These are phyloP conservation scores for Portevinia maculata DNA, from an alignment of 2,888 invertebrate species.

Conservation along the genomic window DNA sequence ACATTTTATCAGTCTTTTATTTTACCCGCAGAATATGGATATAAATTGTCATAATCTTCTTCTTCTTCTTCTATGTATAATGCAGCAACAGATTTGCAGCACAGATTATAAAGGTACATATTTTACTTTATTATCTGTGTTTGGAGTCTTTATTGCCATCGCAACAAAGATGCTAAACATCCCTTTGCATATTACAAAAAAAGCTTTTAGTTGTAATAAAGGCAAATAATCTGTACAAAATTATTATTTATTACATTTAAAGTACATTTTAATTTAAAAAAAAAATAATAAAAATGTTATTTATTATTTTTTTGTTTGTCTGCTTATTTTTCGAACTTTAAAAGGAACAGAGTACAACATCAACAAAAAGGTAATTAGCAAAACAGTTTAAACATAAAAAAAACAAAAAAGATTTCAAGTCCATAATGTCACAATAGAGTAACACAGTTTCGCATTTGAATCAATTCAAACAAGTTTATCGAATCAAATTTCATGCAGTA, in stretches of 20 bases:
- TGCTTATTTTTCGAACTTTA: conserved; percentile 14
- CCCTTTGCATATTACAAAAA: not conserved
- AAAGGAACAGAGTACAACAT: conserved; percentile 47
- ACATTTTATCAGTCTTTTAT: too few species aligned
- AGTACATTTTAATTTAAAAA: conserved; percentile 33
- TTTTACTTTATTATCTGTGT: too few species aligned
- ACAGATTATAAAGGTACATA: too few species aligned
- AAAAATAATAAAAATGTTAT: conserved; percentile 37
- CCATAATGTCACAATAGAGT: not conserved
- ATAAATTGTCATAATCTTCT: too few species aligned
- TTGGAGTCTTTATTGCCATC: too few species aligned
- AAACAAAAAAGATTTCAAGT: conserved; percentile 13
- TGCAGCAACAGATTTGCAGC: too few species aligned
- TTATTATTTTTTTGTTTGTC: conserved; percentile 1
- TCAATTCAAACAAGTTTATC: conserved; percentile 36
- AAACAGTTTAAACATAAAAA: conserved; percentile 31
- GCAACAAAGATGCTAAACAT: too few species aligned
- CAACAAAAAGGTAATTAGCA: conserved; percentile 38
- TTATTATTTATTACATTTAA: conserved; percentile 50
- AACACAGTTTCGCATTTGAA: not conserved
- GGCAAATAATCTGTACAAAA: conserved; percentile 24
- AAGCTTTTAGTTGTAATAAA: not conserved
- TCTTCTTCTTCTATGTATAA: too few species aligned
- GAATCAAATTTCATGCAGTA: conserved; percentile 14
- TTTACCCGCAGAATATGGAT: too few species aligned